Percentiles rank a stretch among this genome's conserved stretches.
Evolutionary conservation across 2,888 invertebrate genomes (phyloP).

Genomic region (Cremastobaeus sp.): DNA sequence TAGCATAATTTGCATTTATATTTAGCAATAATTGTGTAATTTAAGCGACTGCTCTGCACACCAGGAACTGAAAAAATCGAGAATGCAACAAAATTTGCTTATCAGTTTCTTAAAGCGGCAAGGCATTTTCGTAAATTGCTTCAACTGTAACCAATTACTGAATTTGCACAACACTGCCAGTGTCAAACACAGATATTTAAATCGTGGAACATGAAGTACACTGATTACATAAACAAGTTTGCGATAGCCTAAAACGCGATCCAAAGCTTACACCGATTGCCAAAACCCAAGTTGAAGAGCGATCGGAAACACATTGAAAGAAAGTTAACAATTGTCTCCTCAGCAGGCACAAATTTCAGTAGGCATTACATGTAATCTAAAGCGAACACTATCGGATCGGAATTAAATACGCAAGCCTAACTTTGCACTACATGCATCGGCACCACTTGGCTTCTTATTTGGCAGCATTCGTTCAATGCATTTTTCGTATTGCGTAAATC

Average conservation of each 20-base stretch:
- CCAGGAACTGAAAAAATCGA: no score
- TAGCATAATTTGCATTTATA: no score
- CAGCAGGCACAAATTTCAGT: no score
- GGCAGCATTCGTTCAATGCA: slow-evolving; percentile 53
- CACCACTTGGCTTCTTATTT: slow-evolving; percentile 54
- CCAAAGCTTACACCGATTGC: slow-evolving; percentile 12
- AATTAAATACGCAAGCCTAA: slow-evolving; percentile 23
- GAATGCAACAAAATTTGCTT: no score
- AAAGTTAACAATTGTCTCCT: no score
- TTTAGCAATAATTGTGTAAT: no score
- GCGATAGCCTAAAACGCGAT: background rate
- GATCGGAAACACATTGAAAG: slow-evolving; percentile 57
- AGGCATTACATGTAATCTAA: no score
- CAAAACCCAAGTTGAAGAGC: slow-evolving; percentile 27
- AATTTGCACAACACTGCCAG: background rate
- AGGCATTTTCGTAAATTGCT: no score
- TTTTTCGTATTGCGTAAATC: slow-evolving; percentile 54
- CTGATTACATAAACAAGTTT: background rate
- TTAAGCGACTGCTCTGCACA: no score
- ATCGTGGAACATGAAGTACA: background rate
- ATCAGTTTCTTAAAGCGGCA: no score
- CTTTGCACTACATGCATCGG: slow-evolving; percentile 25
- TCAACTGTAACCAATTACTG: background rate
- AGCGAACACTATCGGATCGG: background rate
- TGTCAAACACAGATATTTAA: background rate